phyloP scores from a whole-genome alignment of 2,113 vertebrate species.

The Vidua macroura region DNA sequence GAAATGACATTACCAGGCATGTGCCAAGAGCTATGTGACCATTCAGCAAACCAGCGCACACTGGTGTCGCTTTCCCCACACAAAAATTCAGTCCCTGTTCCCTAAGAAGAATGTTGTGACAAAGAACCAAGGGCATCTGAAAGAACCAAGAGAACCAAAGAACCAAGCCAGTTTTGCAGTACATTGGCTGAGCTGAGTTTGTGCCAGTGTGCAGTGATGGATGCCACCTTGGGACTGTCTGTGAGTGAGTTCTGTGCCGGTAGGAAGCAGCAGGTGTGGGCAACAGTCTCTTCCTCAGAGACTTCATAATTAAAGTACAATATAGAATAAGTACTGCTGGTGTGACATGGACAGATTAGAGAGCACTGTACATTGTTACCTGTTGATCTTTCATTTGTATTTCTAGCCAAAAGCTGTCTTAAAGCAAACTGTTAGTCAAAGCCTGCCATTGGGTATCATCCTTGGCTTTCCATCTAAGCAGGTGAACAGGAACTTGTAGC shows the following conservation, averaged over 20 bases:
- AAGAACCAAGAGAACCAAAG: not conserved
- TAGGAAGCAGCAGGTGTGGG: not conserved
- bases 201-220: not conserved
- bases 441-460: not conserved
- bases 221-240: not conserved
- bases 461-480: not conserved
- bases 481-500: constrained; percentile 30
- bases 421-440: not conserved
- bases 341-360: not conserved
- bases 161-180: not conserved
- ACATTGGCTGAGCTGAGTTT: not conserved
- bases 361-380: not conserved
- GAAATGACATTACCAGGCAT: not conserved
- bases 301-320: not conserved
- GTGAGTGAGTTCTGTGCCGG: not conserved
- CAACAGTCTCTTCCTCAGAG: not conserved
- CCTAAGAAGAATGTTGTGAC: not conserved
- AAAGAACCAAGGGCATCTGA: not conserved
- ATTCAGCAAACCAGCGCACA: not conserved
- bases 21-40: not conserved
- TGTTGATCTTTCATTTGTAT: not conserved
- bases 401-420: not conserved
- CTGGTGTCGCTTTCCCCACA: not conserved
- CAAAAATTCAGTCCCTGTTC: not conserved
- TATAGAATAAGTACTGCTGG: not conserved